Evolutionary conservation across 2,888 invertebrate species (phyloP).

Genomic region (Stratiomys singularior): DNA sequence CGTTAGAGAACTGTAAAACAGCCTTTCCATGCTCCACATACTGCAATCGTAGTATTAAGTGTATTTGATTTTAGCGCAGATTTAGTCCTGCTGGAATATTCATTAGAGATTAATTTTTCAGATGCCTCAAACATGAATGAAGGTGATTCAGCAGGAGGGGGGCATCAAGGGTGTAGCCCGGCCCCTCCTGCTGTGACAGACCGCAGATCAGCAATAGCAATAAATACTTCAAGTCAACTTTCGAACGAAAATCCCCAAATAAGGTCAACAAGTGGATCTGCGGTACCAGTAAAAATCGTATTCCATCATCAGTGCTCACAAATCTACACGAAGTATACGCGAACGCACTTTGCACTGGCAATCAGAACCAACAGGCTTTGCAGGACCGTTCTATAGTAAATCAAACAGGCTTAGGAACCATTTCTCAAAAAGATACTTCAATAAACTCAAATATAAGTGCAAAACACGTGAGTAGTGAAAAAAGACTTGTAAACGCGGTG

Average conservation of each 20-base stretch:
- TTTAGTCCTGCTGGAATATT: too few species aligned
- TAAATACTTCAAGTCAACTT: conserved; percentile 49
- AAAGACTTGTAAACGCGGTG: neutral
- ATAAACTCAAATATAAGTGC: conserved; percentile 11
- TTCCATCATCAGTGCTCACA: conserved; percentile 54
- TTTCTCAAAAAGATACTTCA: neutral
- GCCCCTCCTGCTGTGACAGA: conserved; percentile 67
- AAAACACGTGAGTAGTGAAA: neutral
- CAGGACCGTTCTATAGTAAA: conserved; percentile 24
- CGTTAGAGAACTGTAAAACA: too few species aligned
- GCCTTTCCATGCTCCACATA: too few species aligned
- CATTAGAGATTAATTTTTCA: conserved; percentile 50
- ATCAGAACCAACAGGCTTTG: conserved; percentile 51
- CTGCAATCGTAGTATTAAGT: too few species aligned
- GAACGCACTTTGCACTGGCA: conserved; percentile 42
- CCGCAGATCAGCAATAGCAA: conserved; percentile 63
- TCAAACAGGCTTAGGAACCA: neutral
- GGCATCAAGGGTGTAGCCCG: conserved; percentile 66
- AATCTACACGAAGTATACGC: conserved; percentile 51
- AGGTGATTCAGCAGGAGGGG: conserved; percentile 67
- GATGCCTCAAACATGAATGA: conserved; percentile 68
- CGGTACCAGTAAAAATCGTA: conserved; percentile 53
- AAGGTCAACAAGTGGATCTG: conserved; percentile 55
- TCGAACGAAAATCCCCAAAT: conserved; percentile 42
- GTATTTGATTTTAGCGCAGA: too few species aligned